Percentiles rank a stretch among this genome's conserved stretches.
Conservation (phyloP, 2,888 invertebrate species). For the Ormyrus thymus region DNA sequence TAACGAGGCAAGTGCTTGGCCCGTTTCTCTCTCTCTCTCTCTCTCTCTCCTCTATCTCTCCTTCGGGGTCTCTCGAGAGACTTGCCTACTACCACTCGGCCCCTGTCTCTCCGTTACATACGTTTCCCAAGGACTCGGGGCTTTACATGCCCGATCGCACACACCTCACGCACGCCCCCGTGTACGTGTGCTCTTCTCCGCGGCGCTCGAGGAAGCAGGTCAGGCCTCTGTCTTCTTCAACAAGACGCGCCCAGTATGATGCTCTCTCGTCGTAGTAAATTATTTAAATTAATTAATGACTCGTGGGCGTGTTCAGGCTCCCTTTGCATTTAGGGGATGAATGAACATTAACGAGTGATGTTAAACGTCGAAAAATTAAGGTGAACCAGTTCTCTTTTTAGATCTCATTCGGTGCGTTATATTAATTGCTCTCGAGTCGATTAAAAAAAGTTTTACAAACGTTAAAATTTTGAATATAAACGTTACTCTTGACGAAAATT, state of each 20-base stretch:
- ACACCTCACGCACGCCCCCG: slow-evolving; percentile 8
- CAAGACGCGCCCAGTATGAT: background rate
- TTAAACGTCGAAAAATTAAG: too few relatives aligned
- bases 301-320: too few relatives aligned
- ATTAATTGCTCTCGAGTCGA: too few relatives aligned
- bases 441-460: too few relatives aligned
- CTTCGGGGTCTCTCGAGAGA: slow-evolving; percentile 23
- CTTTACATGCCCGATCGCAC: slow-evolving; percentile 40
- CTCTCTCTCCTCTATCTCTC: slow-evolving; percentile 21
- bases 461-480: too few relatives aligned
- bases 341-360: too few relatives aligned
- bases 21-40: slow-evolving; percentile 33
- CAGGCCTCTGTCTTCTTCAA: slow-evolving; percentile 37
- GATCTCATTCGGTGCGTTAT: too few relatives aligned
- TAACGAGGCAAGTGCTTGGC: slow-evolving; percentile 69
- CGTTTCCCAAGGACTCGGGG: slow-evolving; percentile 27
- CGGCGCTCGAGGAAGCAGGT: slow-evolving; percentile 33
- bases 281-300: slow-evolving; percentile 40
- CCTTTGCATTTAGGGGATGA: too few relatives aligned
- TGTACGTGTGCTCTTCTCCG: background rate
- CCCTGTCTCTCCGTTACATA: background rate
- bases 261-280: slow-evolving; percentile 20
- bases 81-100: background rate
- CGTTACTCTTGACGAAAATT: too few relatives aligned
- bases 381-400: too few relatives aligned